A percentile compares a stretch with the other conserved stretches of the same genome.
phyloP scores from a whole-genome alignment of 37 sponge, comb jelly and placozoan species.

The Geodia barretti region DNA sequence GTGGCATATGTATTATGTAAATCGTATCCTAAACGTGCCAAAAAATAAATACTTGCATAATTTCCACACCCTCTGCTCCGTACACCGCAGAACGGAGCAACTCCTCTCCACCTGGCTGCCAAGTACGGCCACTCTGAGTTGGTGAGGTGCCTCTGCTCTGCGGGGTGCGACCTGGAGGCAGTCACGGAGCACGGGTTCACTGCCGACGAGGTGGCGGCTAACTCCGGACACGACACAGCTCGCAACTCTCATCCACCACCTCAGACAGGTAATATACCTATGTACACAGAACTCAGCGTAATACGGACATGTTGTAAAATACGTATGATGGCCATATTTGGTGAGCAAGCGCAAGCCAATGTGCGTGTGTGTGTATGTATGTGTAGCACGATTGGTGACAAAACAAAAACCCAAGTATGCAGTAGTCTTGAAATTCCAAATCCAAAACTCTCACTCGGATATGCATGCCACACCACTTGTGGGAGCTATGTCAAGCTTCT shows the following conservation, averaged over 20 bases:
- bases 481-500: background rate
- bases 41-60: background rate
- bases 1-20: background rate
- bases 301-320: too few species aligned
- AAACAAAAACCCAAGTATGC: too few species aligned
- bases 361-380: background rate
- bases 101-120: conserved; percentile 87
- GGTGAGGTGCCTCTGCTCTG: conserved; percentile 70
- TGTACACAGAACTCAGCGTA: too few species aligned
- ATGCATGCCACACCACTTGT: background rate
- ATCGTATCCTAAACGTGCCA: background rate
- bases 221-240: conserved; percentile 45
- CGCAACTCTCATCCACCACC: conserved; percentile 58
- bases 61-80: background rate
- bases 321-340: too few species aligned
- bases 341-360: background rate
- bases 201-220: conserved; percentile 75
- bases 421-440: too few species aligned
- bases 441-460: too few species aligned
- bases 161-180: conserved; percentile 72
- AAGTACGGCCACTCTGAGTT: conserved; percentile 82
- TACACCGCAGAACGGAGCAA: conserved; percentile 51
- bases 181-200: conserved; percentile 71
- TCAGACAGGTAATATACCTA: conserved; percentile 70
- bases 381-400: too few species aligned